Base-by-base conservation (phyloP, 1,140 invertebrate species). In the Melitaea cinxia region DNA sequence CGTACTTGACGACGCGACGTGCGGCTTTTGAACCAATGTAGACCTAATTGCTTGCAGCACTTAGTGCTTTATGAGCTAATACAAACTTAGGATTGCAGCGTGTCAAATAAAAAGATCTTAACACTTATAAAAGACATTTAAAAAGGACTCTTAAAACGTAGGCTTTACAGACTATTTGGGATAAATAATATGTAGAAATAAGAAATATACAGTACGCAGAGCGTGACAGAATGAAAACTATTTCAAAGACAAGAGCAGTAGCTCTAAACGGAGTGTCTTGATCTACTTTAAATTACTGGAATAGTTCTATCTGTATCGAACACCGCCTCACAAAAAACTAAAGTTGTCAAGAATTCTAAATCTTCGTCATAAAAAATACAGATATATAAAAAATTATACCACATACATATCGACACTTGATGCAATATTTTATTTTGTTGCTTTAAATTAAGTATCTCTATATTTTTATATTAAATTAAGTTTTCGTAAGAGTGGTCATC, bases 211-310 rank as follows among this genome's bases (percentile, higher is more conserved):
- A 42, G 52, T 62, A 54, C 24, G 50, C 28, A 21, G 28, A 63
- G 68, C 72, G 76, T 76, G 76, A 72, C 69, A 68, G 71, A 73
- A 78, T 78, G 76, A 60, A 63, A 71, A 70, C 71, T 72, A 74
- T 72, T 77, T 55, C 66, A 52, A 72, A 68, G 58, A 66, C 64
- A 71, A 67, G 68, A 47, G 75, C 78, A 74, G 71, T 73, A 70
- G 78, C 75, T 74, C 61, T 72, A 63, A 59, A 61, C 69, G 68
- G 78, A 70, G 71, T 69, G 67, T 74, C 45, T 61, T 47, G 58
- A 28, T 60, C 58, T 66, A 66, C 64, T 66, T 56, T 54, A 59
- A 66, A 66, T 66, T 45, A 53, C 56, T 45, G 49, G 15, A 56
- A 59, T 54, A 39, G 35, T 33, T 45, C 4, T 35, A 30, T 35